phyloP scores from a whole-genome alignment of 2,888 invertebrate species.

The Tetranychus truncatus region DNA sequence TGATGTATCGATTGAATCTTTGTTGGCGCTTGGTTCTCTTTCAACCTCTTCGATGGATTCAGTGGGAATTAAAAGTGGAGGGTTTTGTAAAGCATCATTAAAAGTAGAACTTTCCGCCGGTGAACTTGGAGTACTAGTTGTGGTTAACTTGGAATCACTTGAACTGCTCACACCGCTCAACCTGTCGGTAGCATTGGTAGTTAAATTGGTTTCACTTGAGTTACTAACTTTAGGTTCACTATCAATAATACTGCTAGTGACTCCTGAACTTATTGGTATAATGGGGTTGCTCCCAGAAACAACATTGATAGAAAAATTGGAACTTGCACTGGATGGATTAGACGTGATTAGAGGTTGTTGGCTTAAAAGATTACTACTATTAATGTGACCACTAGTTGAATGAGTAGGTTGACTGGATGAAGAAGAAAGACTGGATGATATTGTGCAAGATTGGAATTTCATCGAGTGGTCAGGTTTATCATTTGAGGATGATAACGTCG shows the following conservation, averaged over 20 bases:
- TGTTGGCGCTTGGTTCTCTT: background rate
- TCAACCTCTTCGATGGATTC: constrained; percentile 19
- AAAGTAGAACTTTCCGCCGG: constrained; percentile 15
- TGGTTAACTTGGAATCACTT: constrained; percentile 23
- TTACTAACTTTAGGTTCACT: background rate
- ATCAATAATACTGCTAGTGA: constrained; percentile 10
- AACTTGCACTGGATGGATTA: background rate
- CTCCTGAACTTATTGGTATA: background rate
- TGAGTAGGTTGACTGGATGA: background rate
- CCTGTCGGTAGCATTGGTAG: constrained; percentile 12
- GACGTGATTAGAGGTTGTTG: background rate
- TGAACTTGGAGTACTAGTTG: constrained; percentile 21
- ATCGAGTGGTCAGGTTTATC: constrained; percentile 14
- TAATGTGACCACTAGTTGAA: background rate
- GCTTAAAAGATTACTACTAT: background rate
- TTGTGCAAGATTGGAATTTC: constrained; percentile 17
- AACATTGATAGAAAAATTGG: background rate
- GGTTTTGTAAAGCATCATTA: constrained; percentile 15
- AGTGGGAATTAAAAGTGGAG: constrained; percentile 19
- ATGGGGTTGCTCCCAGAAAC: background rate
- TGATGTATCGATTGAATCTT: background rate
- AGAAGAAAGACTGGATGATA: constrained; percentile 2
- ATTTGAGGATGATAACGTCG: constrained; percentile 3
- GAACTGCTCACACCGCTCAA: constrained; percentile 24
- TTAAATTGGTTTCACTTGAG: constrained; percentile 4